These are phyloP conservation scores for Clytia hemisphaerica DNA, from an alignment of 30 jellyfish, hydroid and myxozoan genomes.

Conservation along the genomic window DNA sequence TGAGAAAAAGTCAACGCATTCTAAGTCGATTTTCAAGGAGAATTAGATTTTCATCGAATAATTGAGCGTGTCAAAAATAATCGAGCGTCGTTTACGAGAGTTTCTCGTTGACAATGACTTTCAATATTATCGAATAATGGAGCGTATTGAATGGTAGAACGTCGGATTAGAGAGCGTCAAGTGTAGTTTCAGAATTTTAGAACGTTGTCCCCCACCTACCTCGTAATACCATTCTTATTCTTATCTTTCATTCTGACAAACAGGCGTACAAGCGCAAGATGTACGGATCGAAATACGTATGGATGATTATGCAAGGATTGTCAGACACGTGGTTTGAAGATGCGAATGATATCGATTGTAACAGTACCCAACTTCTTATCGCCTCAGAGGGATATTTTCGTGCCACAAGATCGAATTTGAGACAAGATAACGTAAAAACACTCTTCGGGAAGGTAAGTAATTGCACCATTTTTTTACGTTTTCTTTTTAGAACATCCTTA, in stretches of 20 bases:
- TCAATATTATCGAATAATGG: too few species aligned
- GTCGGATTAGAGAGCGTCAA: too few species aligned
- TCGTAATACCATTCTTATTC: too few species aligned
- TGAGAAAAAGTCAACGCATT: too few species aligned
- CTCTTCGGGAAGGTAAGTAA: constrained; percentile 60
- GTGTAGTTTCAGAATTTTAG: too few species aligned
- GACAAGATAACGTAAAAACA: constrained; percentile 47
- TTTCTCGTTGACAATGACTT: too few species aligned
- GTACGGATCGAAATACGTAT: constrained; percentile 62
- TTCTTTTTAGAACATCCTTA: neutral
- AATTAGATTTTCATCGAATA: too few species aligned
- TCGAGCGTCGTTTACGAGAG: too few species aligned
- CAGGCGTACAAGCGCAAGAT: constrained; percentile 73
- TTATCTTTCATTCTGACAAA: neutral
- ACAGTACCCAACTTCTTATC: constrained; percentile 35
- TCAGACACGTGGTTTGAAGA: constrained; percentile 32
- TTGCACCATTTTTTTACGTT: neutral
- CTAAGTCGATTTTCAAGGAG: too few species aligned
- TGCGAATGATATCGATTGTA: constrained; percentile 21
- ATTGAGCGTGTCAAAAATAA: too few species aligned
- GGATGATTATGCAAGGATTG: constrained; percentile 47
- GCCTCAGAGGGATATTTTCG: constrained; percentile 57
- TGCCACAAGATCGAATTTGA: constrained; percentile 41
- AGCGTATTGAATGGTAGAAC: too few species aligned
- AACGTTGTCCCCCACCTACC: too few species aligned